Conservation (phyloP, 2,888 invertebrate species). For the Unio delphinus region DNA sequence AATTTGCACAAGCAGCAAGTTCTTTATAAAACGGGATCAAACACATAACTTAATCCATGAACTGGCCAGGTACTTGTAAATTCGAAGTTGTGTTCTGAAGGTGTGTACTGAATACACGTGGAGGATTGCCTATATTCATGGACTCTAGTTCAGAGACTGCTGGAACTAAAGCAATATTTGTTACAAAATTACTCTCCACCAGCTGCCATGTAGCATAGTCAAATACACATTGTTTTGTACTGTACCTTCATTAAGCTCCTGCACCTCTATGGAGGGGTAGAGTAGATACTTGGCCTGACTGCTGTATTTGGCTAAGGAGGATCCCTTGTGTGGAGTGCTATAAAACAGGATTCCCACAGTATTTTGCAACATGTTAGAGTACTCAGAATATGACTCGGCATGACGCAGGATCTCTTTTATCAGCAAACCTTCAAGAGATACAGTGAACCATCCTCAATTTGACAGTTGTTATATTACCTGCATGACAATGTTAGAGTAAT, state of each 20-base stretch:
- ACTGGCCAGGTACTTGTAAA: too few species aligned
- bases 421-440: constrained; percentile 77
- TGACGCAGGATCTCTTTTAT: constrained; percentile 86
- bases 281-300: constrained; percentile 84
- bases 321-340: constrained; percentile 92
- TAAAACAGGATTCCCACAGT: constrained; percentile 89
- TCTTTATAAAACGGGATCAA: too few species aligned
- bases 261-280: constrained; percentile 90
- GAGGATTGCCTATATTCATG: too few species aligned
- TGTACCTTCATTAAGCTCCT: constrained; percentile 83
- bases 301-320: constrained; percentile 78
- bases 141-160: too few species aligned
- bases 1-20: too few species aligned
- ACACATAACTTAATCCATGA: too few species aligned
- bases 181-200: constrained; percentile 2
- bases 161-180: too few species aligned
- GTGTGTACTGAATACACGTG: too few species aligned
- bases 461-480: not conserved
- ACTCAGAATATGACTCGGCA: constrained; percentile 70
- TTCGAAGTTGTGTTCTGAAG: too few species aligned
- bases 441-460: not conserved
- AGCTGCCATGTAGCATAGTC: too few species aligned
- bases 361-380: constrained; percentile 78
- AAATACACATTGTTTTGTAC: too few species aligned
- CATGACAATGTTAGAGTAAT: not conserved